These are phyloP conservation scores for Mayetiola destructor DNA, from an alignment of 2,888 invertebrate genomes.

Conservation along the genomic window DNA sequence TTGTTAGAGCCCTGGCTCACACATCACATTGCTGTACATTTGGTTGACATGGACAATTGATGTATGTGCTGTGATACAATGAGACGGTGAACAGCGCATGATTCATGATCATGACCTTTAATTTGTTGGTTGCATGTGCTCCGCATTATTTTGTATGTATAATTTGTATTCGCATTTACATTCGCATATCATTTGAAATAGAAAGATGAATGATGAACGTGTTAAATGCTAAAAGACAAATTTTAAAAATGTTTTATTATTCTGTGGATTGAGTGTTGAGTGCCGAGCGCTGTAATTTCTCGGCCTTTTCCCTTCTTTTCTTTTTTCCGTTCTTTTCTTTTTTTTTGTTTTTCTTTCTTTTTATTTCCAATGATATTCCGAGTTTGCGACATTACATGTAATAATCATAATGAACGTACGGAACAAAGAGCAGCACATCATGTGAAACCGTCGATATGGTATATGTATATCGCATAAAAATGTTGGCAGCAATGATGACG, in stretches of 20 bases:
- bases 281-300: not conserved
- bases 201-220: too few species aligned
- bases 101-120: constrained; percentile 12
- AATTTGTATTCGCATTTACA: not conserved
- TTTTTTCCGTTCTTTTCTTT: not conserved
- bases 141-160: not conserved
- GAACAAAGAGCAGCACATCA: too few species aligned
- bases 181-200: not conserved
- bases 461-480: not conserved
- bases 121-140: too few species aligned
- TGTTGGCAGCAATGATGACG: not conserved
- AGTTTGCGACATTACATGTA: too few species aligned
- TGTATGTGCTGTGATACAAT: not conserved
- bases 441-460: not conserved
- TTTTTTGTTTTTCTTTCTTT: not conserved
- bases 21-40: not conserved
- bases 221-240: too few species aligned
- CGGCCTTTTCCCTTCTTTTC: not conserved
- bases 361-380: constrained; percentile 6
- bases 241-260: too few species aligned
- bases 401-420: too few species aligned
- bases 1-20: too few species aligned
- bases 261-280: not conserved
- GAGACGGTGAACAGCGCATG: not conserved
- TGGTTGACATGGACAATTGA: not conserved